Percentiles rank a stretch among this genome's conserved stretches.
Evolutionary conservation across 2,888 invertebrate genomes (phyloP).

Genomic region (Neocrepidodera transversa): DNA sequence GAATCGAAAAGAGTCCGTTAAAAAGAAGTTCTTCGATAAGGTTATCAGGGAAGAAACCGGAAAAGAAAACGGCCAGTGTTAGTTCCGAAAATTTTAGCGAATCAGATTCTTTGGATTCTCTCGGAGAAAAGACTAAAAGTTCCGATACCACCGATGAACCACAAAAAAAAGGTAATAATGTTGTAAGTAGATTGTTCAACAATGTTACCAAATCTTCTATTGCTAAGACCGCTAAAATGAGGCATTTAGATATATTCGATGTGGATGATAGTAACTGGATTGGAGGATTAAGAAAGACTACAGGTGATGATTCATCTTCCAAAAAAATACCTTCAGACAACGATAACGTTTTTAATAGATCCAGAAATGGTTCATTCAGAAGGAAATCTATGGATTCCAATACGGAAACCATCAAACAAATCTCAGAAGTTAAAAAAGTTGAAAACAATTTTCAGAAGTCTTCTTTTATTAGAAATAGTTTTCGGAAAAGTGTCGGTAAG

Average conservation of each 20-base stretch:
- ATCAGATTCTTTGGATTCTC: conserved; percentile 69
- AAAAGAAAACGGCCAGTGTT: conserved; percentile 64
- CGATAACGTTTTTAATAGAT: conserved; percentile 23
- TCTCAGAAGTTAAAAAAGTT: conserved; percentile 23
- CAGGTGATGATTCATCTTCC: conserved; percentile 19
- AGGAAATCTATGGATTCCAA: conserved; percentile 33
- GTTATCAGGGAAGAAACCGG: conserved; percentile 44
- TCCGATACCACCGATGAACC: conserved; percentile 46
- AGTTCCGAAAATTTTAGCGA: conserved; percentile 73
- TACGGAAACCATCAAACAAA: conserved; percentile 34
- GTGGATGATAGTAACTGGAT: conserved; percentile 52
- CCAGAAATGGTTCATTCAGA: conserved; percentile 34
- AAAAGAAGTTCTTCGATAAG: conserved; percentile 42
- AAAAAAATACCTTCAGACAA: conserved; percentile 25
- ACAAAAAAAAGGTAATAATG: conserved; percentile 47
- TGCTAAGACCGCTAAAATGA: conserved; percentile 68
- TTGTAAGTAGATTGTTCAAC: conserved; percentile 63
- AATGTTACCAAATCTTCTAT: conserved; percentile 68
- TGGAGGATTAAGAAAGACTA: conserved; percentile 45
- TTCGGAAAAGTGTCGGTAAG: conserved; percentile 64
- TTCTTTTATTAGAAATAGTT: conserved; percentile 60
- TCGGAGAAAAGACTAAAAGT: conserved; percentile 44
- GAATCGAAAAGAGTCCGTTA: conserved; percentile 35
- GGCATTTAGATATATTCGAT: conserved; percentile 63
- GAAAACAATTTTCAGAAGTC: conserved; percentile 33